phyloP scores from a whole-genome alignment of 2,797 vertebrate species.

The Microctenopoma lineatum region DNA sequence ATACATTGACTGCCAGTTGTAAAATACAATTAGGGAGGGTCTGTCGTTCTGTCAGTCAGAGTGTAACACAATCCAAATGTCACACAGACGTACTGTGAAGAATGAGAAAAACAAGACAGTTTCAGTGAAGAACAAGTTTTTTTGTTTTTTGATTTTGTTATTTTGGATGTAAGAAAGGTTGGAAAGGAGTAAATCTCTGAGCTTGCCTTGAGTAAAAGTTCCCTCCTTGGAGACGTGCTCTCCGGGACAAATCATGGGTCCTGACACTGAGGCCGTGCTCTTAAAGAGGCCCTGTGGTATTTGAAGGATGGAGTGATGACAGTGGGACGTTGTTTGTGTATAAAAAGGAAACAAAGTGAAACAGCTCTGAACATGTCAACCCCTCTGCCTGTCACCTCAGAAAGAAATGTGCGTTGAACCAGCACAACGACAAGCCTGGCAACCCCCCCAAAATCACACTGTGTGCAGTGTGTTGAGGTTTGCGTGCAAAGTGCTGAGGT shows the following conservation, averaged over 20 bases:
- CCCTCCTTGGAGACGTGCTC: constrained; percentile 59
- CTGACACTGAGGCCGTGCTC: constrained; percentile 50
- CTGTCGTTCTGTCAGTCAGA: constrained; percentile 57
- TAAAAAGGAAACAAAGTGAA: constrained; percentile 78
- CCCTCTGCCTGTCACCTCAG: constrained; percentile 58
- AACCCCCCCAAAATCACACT: constrained; percentile 52
- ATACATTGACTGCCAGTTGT: constrained; percentile 74
- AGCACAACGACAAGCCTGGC: constrained; percentile 44
- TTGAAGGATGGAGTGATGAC: constrained; percentile 83
- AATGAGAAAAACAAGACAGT: constrained; percentile 11
- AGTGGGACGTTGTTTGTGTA: constrained; percentile 79
- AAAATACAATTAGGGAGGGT: constrained; percentile 67
- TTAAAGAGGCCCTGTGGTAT: constrained; percentile 73
- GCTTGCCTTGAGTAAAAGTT: constrained; percentile 37
- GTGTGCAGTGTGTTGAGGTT: constrained; percentile 29
- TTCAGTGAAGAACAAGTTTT: constrained; percentile 10
- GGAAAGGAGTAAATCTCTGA: constrained; percentile 33
- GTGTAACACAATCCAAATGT: constrained; percentile 66
- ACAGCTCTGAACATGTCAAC: constrained; percentile 76
- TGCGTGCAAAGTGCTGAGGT: constrained; percentile 10
- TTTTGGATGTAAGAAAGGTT: constrained; percentile 22
- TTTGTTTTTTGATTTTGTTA: constrained; percentile 14
- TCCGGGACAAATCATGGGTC: constrained; percentile 62
- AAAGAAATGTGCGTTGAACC: constrained; percentile 70
- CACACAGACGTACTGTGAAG: constrained; percentile 41